Percentiles rank a stretch among this genome's conserved stretches.
phyloP scores from a whole-genome alignment of 2,888 invertebrate genomes.

The Limnephilus lunatus region DNA sequence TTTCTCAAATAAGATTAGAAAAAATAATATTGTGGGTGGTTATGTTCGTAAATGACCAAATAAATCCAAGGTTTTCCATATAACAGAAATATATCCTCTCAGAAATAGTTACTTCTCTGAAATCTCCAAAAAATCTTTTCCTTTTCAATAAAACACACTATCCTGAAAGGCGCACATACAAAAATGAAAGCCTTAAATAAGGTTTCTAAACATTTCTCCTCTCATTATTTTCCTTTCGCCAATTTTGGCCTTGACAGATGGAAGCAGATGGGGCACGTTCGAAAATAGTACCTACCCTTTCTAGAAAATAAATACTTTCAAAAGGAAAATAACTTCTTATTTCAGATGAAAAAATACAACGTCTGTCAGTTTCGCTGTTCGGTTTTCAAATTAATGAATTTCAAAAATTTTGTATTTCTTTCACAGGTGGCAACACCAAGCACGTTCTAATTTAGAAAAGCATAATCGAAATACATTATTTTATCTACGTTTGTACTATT shows the following conservation, averaged over 20 bases:
- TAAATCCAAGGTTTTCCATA: not conserved
- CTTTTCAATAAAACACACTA: not conserved
- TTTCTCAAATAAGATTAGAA: too few relatives aligned
- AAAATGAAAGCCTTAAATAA: not conserved
- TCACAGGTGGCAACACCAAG: not conserved
- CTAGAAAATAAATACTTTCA: not conserved
- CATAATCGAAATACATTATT: not conserved
- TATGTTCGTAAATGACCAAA: not conserved
- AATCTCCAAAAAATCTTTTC: not conserved
- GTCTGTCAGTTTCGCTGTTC: not conserved
- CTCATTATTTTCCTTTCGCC: constrained; percentile 15
- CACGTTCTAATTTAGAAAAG: not conserved
- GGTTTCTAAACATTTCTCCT: not conserved
- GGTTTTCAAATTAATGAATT: constrained; percentile 9
- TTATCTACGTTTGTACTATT: too few relatives aligned
- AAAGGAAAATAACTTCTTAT: not conserved
- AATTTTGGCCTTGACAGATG: not conserved
- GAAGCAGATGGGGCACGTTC: constrained; percentile 8
- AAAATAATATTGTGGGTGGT: not conserved
- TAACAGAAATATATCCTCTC: not conserved
- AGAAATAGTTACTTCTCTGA: not conserved
- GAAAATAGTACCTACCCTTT: not conserved
- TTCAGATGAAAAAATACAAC: not conserved
- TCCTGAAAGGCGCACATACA: not conserved
- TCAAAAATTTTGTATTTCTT: not conserved